Evolutionary conservation across 2,888 invertebrate species (phyloP).

Genomic region (Serrognathus titanus): DNA sequence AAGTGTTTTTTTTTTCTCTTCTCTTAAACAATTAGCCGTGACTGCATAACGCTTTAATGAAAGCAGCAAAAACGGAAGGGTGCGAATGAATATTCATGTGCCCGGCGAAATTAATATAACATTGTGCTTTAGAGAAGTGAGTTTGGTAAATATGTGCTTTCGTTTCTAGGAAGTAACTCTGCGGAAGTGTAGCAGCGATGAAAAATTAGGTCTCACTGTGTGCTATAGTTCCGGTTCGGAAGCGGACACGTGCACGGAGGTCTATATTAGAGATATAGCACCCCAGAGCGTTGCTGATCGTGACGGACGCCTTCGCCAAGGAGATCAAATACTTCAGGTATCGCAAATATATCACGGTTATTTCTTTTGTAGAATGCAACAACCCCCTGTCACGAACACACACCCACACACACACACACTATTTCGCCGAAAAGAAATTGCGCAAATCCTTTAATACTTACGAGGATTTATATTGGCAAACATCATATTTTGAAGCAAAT

Average conservation of each 20-base stretch:
- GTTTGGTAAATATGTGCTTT: neutral
- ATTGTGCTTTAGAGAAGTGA: too few relatives aligned
- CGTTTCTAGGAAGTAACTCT: constrained; percentile 62
- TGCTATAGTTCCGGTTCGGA: constrained; percentile 61
- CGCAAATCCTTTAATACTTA: too few relatives aligned
- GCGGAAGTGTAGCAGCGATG: constrained; percentile 55
- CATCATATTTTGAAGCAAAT: too few relatives aligned
- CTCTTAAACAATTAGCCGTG: too few relatives aligned
- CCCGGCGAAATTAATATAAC: too few relatives aligned
- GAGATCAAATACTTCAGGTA: constrained; percentile 62
- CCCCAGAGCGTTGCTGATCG: constrained; percentile 58
- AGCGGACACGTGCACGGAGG: constrained; percentile 56
- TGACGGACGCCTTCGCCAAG: constrained; percentile 59
- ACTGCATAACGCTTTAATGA: too few relatives aligned
- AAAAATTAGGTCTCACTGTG: constrained; percentile 65
- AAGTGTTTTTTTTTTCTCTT: too few relatives aligned
- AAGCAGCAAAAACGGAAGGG: too few relatives aligned
- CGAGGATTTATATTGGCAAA: too few relatives aligned
- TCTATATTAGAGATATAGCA: constrained; percentile 65
- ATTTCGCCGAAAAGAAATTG: too few relatives aligned
- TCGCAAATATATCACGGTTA: constrained; percentile 13
- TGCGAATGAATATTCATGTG: too few relatives aligned
- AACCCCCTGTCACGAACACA: neutral
- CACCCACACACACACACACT: too few relatives aligned
- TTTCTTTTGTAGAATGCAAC: neutral